A percentile compares a stretch with the other conserved stretches of the same genome.
These are phyloP conservation scores for Araneus ventricosus DNA, from an alignment of 1,140 invertebrate species.

Conservation along the genomic window DNA sequence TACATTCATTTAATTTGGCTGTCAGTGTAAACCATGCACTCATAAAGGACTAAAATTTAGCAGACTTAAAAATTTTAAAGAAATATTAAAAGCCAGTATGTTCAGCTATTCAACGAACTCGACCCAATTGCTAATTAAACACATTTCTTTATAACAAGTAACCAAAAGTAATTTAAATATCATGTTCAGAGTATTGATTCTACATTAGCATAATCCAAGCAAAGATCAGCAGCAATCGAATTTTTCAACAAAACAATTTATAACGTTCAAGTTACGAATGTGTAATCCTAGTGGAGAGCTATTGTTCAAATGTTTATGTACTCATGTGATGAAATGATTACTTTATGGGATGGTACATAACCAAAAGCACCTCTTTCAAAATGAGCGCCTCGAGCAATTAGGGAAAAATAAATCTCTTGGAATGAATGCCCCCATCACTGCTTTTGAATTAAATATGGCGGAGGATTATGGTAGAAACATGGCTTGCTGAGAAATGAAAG, in stretches of 20 bases:
- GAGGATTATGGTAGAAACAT: background rate
- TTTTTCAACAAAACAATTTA: background rate
- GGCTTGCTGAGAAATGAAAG: background rate
- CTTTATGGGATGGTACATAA: background rate
- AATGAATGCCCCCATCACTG: background rate
- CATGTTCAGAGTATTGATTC: background rate
- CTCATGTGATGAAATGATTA: background rate
- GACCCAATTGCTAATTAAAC: background rate
- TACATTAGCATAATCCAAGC: background rate
- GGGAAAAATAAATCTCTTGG: background rate
- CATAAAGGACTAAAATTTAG: too few species aligned
- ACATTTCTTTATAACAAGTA: background rate
- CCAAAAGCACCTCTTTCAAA: background rate
- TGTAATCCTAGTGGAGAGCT: background rate
- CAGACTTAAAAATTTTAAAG: background rate
- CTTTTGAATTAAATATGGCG: background rate
- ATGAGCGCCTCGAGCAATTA: background rate
- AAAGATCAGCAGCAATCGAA: background rate
- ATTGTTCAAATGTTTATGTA: background rate
- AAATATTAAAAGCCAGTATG: background rate
- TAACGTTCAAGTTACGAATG: background rate
- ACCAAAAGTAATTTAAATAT: background rate
- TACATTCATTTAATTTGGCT: too few species aligned
- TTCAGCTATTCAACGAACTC: background rate
- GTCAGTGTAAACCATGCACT: too few species aligned